Base-by-base conservation (phyloP, 2,113 vertebrate genomes). In the Monopterus albus region DNA sequence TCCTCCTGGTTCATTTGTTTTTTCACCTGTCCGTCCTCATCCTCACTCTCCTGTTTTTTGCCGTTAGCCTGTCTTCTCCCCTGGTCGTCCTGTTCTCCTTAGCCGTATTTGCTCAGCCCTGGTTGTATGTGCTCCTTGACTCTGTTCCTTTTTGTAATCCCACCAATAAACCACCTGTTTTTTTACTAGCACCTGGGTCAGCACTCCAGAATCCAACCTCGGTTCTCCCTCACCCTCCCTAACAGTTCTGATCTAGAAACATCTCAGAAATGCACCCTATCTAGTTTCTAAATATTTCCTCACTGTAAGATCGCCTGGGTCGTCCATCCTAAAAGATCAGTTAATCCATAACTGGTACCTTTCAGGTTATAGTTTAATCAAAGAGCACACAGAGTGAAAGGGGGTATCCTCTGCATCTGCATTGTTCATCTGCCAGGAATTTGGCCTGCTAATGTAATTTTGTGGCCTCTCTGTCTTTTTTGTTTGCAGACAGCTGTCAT, bases 401-500 rank as follows among this genome's bases (percentile, higher is more conserved):
- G 47, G 57, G 39, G 40, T 18, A 64, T 28, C 7, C 45, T 36
- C 20, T 59, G 36, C 70, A 65, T 77, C 57, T 69, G 80, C 4
- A 35, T 28, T 55, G 13, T 45, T 88, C 75, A 71, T 81, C 70
- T 80, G 75, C 49, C 78, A 79, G 76, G 78, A 85, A 86, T 88
- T 64, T 88, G 81, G 83, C 40, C 76, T 68, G 76, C 62, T 72
- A 63, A 73, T 79, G 65, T 79, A 53, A 83, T 64, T n/a, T n/a
- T 67, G 52, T 76, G 67, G 73, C 31, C 69, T 81, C 59, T 79
- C 56, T 23, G 18, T 72, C 53, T 79, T 58, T 40, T 78, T 80
- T 73, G 75, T 83, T 84, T 91, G 75, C 87, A 98, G 97, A 61
- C 94, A 99, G 78, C 95, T 97, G 78, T 96, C 97, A 72, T 87